phyloP scores from a whole-genome alignment of 92 coral and sea anemone genomes.

The Phenganax marumi region DNA sequence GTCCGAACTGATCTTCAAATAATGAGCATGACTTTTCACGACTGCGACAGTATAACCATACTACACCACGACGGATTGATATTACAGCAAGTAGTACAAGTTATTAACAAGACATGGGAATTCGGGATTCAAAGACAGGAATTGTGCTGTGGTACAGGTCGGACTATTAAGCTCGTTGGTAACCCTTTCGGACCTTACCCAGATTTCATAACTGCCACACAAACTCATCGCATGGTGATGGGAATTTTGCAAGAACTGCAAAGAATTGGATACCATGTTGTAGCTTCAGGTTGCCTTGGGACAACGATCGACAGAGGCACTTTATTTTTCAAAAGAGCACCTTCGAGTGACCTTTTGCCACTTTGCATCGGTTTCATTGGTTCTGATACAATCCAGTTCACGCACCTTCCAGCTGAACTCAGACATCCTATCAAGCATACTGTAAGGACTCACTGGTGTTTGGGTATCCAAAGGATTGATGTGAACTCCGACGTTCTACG shows the following conservation, averaged over 20 bases:
- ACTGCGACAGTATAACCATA: constrained; percentile 48
- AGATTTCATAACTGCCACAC: constrained; percentile 23
- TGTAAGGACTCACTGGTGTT: constrained; percentile 50
- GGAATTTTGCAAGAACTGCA: constrained; percentile 59
- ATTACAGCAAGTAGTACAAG: constrained; percentile 54
- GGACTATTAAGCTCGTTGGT: constrained; percentile 62
- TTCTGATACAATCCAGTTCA: constrained; percentile 61
- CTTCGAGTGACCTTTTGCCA: constrained; percentile 31
- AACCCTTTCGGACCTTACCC: constrained; percentile 47
- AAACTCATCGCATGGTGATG: constrained; percentile 52
- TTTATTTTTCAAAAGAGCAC: constrained; percentile 54
- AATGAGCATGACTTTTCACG: constrained; percentile 49
- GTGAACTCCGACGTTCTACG: constrained; percentile 44
- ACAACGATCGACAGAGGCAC: constrained; percentile 51
- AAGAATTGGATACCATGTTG: constrained; percentile 64
- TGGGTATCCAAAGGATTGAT: constrained; percentile 55
- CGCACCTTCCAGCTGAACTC: constrained; percentile 57
- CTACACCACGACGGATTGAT: constrained; percentile 55
- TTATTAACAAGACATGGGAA: constrained; percentile 60
- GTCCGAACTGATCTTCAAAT: constrained; percentile 63
- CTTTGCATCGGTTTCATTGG: constrained; percentile 58
- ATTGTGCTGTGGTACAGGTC: constrained; percentile 47
- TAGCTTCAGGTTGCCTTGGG: constrained; percentile 50
- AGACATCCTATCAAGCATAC: constrained; percentile 50
- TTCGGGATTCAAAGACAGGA: constrained; percentile 43